Conservation (phyloP, 2,113 vertebrate genomes). For the Hipposideros armiger region DNA sequence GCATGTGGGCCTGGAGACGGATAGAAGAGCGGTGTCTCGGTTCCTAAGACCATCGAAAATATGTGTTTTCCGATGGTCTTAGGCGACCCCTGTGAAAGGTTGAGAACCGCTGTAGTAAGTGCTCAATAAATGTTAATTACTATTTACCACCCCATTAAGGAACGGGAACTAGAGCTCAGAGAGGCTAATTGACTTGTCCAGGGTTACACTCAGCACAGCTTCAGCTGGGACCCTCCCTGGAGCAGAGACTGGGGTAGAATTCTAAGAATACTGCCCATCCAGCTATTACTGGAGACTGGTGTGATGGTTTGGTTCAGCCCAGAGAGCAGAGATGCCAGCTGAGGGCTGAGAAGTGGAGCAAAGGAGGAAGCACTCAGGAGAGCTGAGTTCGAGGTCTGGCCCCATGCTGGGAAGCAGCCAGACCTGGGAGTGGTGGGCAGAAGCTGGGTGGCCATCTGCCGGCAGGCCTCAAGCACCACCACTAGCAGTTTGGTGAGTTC, state of each 20-base stretch:
- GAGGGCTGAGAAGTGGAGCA: not conserved
- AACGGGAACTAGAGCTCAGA: not conserved
- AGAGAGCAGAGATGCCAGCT: not conserved
- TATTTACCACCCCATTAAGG: not conserved
- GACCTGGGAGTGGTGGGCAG: not conserved
- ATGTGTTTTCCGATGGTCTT: too few species aligned
- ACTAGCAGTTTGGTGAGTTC: not conserved
- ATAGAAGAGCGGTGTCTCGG: too few species aligned
- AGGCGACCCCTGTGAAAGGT: too few species aligned
- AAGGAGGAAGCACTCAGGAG: too few species aligned
- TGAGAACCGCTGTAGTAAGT: too few species aligned
- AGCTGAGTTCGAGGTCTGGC: not conserved
- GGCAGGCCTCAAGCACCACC: too few species aligned
- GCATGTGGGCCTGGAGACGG: too few species aligned
- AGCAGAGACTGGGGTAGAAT: not conserved
- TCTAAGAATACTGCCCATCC: not conserved
- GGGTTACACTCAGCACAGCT: too few species aligned
- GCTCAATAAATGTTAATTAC: not conserved
- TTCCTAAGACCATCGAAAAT: too few species aligned
- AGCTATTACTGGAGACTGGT: not conserved
- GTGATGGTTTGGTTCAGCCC: not conserved
- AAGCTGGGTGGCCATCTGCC: not conserved
- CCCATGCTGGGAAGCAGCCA: too few species aligned
- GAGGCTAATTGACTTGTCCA: not conserved
- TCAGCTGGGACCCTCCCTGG: not conserved